These are phyloP conservation scores for Lampris incognitus DNA, from an alignment of 2,113 vertebrate genomes.

Conservation along the genomic window DNA sequence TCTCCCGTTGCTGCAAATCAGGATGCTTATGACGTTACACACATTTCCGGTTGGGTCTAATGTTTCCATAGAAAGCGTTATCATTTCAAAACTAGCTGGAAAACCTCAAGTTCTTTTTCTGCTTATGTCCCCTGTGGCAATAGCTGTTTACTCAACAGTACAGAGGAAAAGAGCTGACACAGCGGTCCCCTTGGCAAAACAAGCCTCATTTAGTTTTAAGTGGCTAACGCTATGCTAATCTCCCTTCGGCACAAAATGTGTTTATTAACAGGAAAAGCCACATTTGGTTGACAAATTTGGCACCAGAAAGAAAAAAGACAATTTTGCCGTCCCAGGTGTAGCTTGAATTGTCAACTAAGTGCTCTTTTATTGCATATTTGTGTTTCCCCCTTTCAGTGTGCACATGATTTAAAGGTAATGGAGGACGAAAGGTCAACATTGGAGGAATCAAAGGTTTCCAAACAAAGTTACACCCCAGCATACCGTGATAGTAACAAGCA, in stretches of 20 bases:
- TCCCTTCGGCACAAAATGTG: slow-evolving; percentile 32
- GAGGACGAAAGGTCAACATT: too few species aligned
- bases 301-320: slow-evolving; percentile 29
- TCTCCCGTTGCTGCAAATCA: background rate
- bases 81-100: slow-evolving; percentile 4
- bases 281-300: slow-evolving; percentile 31
- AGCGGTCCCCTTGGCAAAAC: background rate
- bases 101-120: background rate
- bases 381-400: too few species aligned
- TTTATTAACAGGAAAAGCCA: slow-evolving; percentile 35
- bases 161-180: background rate
- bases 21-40: background rate
- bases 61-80: background rate
- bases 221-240: slow-evolving; percentile 33
- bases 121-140: background rate
- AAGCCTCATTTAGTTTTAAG: background rate
- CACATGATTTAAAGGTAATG: too few species aligned
- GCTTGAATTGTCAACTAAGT: background rate
- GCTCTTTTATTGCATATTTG: too few species aligned
- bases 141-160: background rate
- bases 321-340: background rate
- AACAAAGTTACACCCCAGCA: background rate
- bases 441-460: too few species aligned
- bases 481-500: background rate
- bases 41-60: background rate